Conservation (phyloP, 1,140 invertebrate species). For the Bombus vancouverensis region DNA sequence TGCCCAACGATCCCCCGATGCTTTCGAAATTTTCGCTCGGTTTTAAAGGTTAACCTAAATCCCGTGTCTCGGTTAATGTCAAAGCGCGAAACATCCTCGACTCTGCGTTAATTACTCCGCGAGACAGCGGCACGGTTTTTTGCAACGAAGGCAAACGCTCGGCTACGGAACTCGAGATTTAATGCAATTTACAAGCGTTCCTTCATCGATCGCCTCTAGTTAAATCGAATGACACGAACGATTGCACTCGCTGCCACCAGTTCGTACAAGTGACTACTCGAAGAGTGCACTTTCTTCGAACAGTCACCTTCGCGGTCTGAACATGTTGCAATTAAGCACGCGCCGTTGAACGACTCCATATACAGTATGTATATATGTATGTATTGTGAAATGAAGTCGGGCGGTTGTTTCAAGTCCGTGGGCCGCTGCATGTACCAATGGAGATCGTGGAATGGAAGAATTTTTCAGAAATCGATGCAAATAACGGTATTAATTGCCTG, state of each 20-base stretch:
- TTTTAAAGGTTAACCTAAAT: not conserved
- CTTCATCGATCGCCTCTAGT: slow-evolving; percentile 25
- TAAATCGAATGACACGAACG: slow-evolving; percentile 68
- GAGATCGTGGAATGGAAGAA: not conserved
- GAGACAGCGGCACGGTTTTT: not conserved
- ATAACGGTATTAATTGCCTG: not conserved
- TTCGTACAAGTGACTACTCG: not conserved
- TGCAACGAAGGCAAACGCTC: slow-evolving; percentile 2
- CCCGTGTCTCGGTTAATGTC: not conserved
- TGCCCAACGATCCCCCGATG: not conserved
- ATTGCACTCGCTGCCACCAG: slow-evolving; percentile 54
- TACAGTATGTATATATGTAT: not conserved
- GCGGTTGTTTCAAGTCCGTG: not conserved
- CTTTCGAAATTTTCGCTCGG: not conserved
- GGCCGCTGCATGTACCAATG: not conserved
- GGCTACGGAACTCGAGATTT: slow-evolving; percentile 26
- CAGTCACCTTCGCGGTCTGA: slow-evolving; percentile 41
- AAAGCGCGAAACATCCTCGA: not conserved
- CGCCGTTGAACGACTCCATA: slow-evolving; percentile 38
- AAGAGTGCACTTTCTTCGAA: slow-evolving; percentile 13
- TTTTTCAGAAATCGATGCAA: not conserved
- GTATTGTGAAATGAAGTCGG: slow-evolving; percentile 22
- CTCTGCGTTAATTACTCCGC: not conserved
- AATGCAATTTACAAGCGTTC: slow-evolving; percentile 60
- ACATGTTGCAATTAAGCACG: slow-evolving; percentile 66